These are phyloP conservation scores for Petrocephalus sullivani DNA, from an alignment of 2,797 vertebrate species.

Conservation along the genomic window DNA sequence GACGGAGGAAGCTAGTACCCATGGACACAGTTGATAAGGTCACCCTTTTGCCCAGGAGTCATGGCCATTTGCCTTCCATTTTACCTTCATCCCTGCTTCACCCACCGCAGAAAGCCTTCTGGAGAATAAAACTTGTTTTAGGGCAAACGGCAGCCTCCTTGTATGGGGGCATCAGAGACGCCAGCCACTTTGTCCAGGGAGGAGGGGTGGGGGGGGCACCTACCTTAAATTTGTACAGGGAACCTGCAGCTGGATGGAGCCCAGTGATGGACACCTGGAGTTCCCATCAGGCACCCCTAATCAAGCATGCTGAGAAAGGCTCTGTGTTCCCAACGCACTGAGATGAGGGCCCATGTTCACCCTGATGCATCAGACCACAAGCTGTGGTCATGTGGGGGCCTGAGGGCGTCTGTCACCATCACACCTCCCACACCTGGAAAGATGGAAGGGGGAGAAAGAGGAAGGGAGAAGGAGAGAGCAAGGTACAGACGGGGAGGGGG, in stretches of 20 bases:
- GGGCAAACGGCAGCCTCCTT: background rate
- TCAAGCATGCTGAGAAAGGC: background rate
- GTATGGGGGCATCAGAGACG: background rate
- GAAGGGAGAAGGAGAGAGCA: background rate
- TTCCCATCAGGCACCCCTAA: too few relatives aligned
- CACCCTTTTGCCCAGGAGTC: background rate
- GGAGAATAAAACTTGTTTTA: background rate
- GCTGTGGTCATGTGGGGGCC: background rate
- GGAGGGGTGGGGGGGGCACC: background rate
- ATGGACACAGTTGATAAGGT: background rate
- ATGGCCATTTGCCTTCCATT: background rate
- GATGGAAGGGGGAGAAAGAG: background rate
- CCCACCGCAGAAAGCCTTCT: background rate
- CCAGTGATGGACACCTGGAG: background rate
- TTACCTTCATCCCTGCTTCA: background rate
- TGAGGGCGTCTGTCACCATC: background rate
- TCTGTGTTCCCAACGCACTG: background rate
- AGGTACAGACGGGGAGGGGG: background rate
- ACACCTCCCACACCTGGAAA: background rate
- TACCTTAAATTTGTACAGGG: background rate
- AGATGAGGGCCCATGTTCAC: background rate
- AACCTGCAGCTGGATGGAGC: background rate
- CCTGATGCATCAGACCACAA: background rate
- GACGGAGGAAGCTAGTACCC: background rate
- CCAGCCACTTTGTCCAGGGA: background rate